Conservation (phyloP, 1,140 invertebrate genomes). For the Diachasmimorpha longicaudata region DNA sequence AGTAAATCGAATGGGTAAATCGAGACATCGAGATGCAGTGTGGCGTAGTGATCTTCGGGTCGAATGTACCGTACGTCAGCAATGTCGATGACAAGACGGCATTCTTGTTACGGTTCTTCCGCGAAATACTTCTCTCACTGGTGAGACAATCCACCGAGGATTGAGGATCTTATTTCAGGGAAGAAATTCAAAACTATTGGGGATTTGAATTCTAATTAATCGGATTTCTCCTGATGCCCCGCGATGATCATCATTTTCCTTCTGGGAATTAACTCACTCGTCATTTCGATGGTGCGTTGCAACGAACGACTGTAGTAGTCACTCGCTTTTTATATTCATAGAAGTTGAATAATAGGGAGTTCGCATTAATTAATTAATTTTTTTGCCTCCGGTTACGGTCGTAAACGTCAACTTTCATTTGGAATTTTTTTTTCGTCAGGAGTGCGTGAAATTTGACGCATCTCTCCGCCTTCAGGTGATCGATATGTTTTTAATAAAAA, state of each 20-base stretch:
- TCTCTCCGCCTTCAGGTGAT: too few relatives aligned
- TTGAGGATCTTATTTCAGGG: background rate
- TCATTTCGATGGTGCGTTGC: background rate
- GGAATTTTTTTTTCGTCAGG: too few relatives aligned
- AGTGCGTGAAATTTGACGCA: too few relatives aligned
- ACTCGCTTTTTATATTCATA: too few relatives aligned
- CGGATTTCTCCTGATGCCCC: background rate
- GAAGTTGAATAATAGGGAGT: too few relatives aligned
- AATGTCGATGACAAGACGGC: conserved; percentile 48
- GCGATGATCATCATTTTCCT: background rate
- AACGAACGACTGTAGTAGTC: too few relatives aligned
- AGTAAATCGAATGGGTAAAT: background rate
- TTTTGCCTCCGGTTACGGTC: too few relatives aligned
- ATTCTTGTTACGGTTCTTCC: conserved; percentile 48
- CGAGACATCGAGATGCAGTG: background rate
- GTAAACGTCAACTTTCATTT: too few relatives aligned
- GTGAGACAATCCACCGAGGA: conserved; percentile 9
- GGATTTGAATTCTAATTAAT: background rate
- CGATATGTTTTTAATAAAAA: too few relatives aligned
- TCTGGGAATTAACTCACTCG: background rate
- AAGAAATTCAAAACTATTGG: background rate
- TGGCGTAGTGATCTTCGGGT: conserved; percentile 6
- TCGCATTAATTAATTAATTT: too few relatives aligned
- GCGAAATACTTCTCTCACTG: conserved; percentile 31
- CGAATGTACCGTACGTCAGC: conserved; percentile 48